Evolutionary conservation across 2,797 vertebrate genomes (phyloP), one percentile per base, ranked within the genome.

Genomic region (Centropyge bicolor): DNA sequence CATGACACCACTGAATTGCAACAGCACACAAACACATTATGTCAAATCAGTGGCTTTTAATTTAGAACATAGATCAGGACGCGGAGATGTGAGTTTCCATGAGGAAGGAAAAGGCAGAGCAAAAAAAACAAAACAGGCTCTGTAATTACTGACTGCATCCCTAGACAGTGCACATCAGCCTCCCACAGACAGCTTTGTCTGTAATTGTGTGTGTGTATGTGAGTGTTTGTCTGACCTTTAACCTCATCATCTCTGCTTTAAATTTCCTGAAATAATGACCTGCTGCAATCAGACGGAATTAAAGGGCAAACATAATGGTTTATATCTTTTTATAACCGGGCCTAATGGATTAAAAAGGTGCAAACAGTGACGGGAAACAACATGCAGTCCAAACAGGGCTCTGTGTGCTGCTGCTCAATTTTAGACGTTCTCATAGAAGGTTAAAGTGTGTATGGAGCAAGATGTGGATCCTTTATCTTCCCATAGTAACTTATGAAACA

Each of bases 71-170:
- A 68, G 10, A n/a, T 68, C 4, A 45, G 62, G 72, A 78, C 31
- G 75, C 62, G 22, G 11, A 77, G 72, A 70, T 46, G 51, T 0
- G 27, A 52, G 62, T 68, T 66, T 75, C 60, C 57, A 80, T 2
- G 40, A 79, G 88, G 84, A 91, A 93, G 85, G 89, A 91, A 90
- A 87, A 79, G 77, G 83, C 68, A 43, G 76, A 80, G 71, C 70
- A 48, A 82, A 65, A 78, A 69, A 80, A 45, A 20, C 40, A 72
- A 73, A 88, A 79, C 64, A 71, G 48, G 45, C n/a, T 1, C 1
- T 67, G 67, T 84, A 85, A 87, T 81, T 83, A 79, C 74, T 76
- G 36, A 40, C 35, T 59, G 17, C 36, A 35, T 35, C 24, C 66
- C 36, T 72, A 1, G 3, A 71, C 48, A 60, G 75, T 27, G 45